These are phyloP conservation scores for Corythaixoides concolor DNA, from an alignment of 2,113 vertebrate species.

Conservation along the genomic window DNA sequence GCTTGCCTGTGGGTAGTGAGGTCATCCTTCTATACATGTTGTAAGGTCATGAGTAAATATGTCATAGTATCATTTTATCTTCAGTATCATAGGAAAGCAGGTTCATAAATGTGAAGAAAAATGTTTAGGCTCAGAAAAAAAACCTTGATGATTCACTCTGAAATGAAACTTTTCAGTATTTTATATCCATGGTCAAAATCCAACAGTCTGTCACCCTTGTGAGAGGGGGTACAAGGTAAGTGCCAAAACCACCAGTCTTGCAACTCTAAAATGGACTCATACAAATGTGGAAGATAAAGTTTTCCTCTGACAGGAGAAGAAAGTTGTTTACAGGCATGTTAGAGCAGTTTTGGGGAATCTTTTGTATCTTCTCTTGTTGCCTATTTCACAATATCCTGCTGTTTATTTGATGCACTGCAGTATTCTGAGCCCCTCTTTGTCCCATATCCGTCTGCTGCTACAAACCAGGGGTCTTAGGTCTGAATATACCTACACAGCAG, in stretches of 20 bases:
- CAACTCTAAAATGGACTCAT: background rate
- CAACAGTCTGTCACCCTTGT: background rate
- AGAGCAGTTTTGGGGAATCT: background rate
- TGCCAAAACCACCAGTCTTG: background rate
- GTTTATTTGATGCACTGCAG: background rate
- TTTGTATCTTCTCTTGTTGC: background rate
- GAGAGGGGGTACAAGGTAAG: background rate
- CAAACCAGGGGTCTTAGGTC: background rate
- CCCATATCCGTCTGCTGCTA: background rate
- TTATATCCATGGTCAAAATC: background rate
- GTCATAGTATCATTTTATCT: background rate
- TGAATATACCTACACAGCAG: background rate
- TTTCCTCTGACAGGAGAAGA: background rate
- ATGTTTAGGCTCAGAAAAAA: background rate
- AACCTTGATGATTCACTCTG: background rate
- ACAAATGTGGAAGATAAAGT: background rate
- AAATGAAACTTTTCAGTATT: background rate
- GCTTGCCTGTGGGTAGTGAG: background rate
- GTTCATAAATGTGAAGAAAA: background rate
- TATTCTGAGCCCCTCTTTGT: background rate
- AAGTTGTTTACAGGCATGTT: background rate
- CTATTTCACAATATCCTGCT: rapidly evolving
- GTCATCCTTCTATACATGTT: background rate
- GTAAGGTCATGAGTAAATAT: background rate
- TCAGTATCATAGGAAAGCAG: background rate